Percentiles rank a stretch among this genome's conserved stretches.
phyloP scores from a whole-genome alignment of 2,888 invertebrate species.

The Chloroclystis v-ata region DNA sequence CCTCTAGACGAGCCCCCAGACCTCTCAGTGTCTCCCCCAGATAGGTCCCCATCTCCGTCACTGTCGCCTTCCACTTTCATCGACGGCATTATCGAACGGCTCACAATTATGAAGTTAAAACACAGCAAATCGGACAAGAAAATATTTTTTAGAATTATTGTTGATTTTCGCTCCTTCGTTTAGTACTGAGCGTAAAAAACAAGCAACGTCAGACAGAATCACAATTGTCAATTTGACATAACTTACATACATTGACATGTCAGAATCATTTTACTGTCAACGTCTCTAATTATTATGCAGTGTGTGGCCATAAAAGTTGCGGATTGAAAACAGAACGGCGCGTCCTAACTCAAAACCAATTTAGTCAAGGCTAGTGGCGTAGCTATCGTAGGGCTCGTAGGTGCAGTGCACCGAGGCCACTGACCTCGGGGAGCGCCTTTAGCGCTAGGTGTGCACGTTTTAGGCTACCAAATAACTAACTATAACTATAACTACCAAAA shows the following conservation, averaged over 20 bases:
- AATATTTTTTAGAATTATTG: conserved; percentile 11
- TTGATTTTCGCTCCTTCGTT: conserved; percentile 38
- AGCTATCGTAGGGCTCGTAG: no score
- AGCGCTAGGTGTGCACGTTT: no score
- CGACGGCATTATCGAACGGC: conserved; percentile 75
- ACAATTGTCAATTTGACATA: conserved; percentile 21
- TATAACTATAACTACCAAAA: no score
- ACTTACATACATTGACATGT: not conserved
- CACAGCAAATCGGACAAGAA: not conserved
- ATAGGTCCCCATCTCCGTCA: conserved; percentile 81
- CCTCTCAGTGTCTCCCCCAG: conserved; percentile 83
- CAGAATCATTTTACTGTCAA: not conserved
- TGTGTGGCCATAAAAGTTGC: no score
- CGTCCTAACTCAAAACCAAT: no score
- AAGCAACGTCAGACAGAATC: conserved; percentile 28
- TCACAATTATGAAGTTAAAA: conserved; percentile 1
- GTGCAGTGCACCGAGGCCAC: no score
- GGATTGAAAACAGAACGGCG: no score
- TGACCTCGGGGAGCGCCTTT: no score
- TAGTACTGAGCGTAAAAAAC: conserved; percentile 14
- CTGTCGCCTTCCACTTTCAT: conserved; percentile 83
- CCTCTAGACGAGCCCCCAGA: conserved; percentile 82
- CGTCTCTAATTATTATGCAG: no score
- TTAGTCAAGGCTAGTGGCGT: no score
- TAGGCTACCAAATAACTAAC: no score